Evolutionary conservation across 64 coral and sea anemone species (phyloP).

Genomic region (Montipora cactus): DNA sequence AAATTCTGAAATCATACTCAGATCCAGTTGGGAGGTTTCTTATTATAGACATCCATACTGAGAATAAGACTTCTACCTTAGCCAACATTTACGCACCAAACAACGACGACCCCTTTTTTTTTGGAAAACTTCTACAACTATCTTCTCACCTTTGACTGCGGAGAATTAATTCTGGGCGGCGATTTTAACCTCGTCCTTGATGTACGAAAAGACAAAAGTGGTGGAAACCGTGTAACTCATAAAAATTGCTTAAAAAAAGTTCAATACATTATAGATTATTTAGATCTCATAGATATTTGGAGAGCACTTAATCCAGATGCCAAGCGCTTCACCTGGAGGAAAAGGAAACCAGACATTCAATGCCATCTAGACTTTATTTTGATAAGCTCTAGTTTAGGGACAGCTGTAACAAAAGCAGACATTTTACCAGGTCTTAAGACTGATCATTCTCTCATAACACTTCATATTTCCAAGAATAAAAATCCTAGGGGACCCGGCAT

Average conservation of each 20-base stretch:
- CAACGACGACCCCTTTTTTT: constrained; percentile 12
- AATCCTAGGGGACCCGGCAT: constrained; percentile 4
- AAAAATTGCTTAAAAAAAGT: not conserved
- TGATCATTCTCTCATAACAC: constrained; percentile 24
- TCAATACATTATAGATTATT: not conserved
- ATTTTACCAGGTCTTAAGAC: constrained; percentile 39
- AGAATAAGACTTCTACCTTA: not conserved
- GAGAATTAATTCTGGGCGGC: constrained; percentile 4
- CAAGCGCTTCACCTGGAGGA: not conserved
- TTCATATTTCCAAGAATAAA: not conserved
- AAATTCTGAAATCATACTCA: not conserved
- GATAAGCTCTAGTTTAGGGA: not conserved
- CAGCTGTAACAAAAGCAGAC: not conserved
- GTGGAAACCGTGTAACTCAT: not conserved
- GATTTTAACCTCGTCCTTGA: constrained; percentile 40
- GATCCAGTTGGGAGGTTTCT: constrained; percentile 2
- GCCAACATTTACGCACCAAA: constrained; percentile 35
- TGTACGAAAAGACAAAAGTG: not conserved
- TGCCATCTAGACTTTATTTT: constrained; percentile 25
- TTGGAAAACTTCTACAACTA: not conserved
- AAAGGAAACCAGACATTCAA: constrained; percentile 14
- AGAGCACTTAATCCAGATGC: not conserved
- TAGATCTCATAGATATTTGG: constrained; percentile 30
- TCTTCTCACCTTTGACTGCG: constrained; percentile 6
- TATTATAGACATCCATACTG: constrained; percentile 8